Percentiles rank a stretch among this genome's conserved stretches.
phyloP scores from a whole-genome alignment of 2,888 invertebrate genomes.

The Stenodema calcarata region DNA sequence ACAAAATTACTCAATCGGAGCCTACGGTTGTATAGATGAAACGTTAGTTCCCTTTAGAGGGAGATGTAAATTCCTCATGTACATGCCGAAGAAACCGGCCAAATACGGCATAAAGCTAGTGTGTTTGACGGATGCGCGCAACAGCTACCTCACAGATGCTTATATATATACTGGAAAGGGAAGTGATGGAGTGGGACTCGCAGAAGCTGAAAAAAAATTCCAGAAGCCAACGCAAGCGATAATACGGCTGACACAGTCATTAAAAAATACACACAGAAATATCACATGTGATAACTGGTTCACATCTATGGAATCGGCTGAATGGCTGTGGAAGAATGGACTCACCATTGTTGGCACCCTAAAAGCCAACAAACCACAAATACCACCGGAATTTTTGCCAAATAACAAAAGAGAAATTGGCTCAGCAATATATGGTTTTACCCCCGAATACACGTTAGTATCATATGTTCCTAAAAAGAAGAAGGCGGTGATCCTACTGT shows the following conservation, averaged over 20 bases:
- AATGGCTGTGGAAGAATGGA: neutral
- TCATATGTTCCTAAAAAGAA: neutral
- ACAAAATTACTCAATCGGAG: slow-evolving; percentile 37
- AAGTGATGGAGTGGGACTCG: slow-evolving; percentile 57
- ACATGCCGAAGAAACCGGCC: slow-evolving; percentile 55
- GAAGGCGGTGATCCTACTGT: neutral
- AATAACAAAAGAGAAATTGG: neutral
- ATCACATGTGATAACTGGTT: slow-evolving; percentile 60
- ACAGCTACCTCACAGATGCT: slow-evolving; percentile 57
- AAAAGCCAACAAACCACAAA: neutral
- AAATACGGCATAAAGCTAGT: slow-evolving; percentile 58
- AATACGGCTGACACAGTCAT: slow-evolving; percentile 57
- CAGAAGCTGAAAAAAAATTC: slow-evolving; percentile 57
- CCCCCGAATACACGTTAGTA: neutral
- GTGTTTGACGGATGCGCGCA: slow-evolving; percentile 56
- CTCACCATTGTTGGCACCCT: neutral
- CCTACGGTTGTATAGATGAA: slow-evolving; percentile 48
- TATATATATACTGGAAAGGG: slow-evolving; percentile 59
- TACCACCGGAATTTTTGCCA: neutral
- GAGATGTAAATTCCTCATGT: slow-evolving; percentile 45
- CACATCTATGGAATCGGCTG: slow-evolving; percentile 57
- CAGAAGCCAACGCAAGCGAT: slow-evolving; percentile 58
- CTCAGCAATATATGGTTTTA: neutral
- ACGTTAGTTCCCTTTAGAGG: slow-evolving; percentile 52
- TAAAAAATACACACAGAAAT: slow-evolving; percentile 58